Evolutionary conservation across 2,113 vertebrate genomes (phyloP), one percentile per base, ranked within the genome.

Genomic region (Forbesichthys agassizii): DNA sequence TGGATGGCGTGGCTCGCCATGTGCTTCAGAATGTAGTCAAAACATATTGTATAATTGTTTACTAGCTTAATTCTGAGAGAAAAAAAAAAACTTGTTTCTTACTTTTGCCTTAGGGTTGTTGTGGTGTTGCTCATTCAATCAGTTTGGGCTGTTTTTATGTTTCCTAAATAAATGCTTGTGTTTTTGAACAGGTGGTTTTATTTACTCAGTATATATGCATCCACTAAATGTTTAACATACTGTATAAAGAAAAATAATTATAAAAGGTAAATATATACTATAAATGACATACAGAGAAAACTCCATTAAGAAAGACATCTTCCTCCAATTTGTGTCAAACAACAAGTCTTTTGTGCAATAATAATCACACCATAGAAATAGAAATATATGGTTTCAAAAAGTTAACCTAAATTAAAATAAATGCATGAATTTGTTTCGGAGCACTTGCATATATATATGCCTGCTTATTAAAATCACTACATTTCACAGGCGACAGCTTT

Each of bases 391-490:
- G 36, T 42, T 42, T 42, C 0, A 42, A 42, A 42, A 42, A 42
- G 36, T 7, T 7, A 42, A 8, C 5, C 7, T 6, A 42, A 42
- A 5, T 42, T 42, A 6, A 42, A 42, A 42, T 42, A 27, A 27
- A 27, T 27, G 27, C 27, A 42, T 42, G 36, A 27, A 42, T 7
- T 42, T 42, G 7, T 42, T 42, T 42, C 7, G 0, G 4, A 42
- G 36, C 36, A 42, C 36, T 42, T 42, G 36, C 7, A 8, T 42
- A n/a, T n/a, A n/a, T n/a, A n/a, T n/a, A 42, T 42, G 7, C 4
- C 7, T 42, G 36, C 7, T 67, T 11, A 33, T 67, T 55, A 64
- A 33, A 27, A 27, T 27, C 49, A 68, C 78, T 64, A 68, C 58
- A 9, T 57, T 33, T 42, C 36, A 42, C 36, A 42, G 36, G 9